A percentile compares a stretch with the other conserved stretches of the same genome.
Conservation (phyloP, 2,797 vertebrate species). For the Cuniculus paca region DNA sequence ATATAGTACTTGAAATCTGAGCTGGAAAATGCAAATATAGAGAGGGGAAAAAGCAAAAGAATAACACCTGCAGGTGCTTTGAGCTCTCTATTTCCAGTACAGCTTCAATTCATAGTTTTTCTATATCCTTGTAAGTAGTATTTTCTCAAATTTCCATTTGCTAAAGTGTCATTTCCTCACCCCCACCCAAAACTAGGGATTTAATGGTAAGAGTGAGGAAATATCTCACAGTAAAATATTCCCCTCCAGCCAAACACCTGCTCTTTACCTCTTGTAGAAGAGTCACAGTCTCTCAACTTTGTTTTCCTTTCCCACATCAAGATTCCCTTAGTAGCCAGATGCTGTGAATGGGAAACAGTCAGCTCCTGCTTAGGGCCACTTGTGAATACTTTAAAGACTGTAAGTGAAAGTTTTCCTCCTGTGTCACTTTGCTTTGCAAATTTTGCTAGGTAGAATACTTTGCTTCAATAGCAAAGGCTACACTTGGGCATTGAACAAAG, state of each 20-base stretch:
- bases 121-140: not conserved
- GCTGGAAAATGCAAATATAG: not conserved
- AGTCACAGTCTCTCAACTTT: not conserved
- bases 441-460: slow-evolving; percentile 7
- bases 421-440: not conserved
- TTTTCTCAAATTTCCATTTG: slow-evolving; percentile 75
- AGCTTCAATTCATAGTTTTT: not conserved
- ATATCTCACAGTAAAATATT: slow-evolving; percentile 67
- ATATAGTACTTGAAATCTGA: not conserved
- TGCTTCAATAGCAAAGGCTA: not conserved
- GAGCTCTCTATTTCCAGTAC: not conserved
- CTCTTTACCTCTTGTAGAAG: slow-evolving; percentile 34
- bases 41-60: not conserved
- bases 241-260: slow-evolving; percentile 66
- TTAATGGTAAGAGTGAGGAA: slow-evolving; percentile 65
- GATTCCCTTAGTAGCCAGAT: not conserved
- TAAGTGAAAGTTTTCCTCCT: not conserved
- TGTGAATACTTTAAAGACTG: not conserved
- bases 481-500: not conserved
- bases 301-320: slow-evolving; percentile 1
- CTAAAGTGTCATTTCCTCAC: slow-evolving; percentile 73
- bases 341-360: too few species aligned
- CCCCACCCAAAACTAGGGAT: not conserved
- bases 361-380: rapidly evolving
- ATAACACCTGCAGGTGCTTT: not conserved